phyloP scores from a whole-genome alignment of 2,888 invertebrate genomes.

The Agrochola lota region DNA sequence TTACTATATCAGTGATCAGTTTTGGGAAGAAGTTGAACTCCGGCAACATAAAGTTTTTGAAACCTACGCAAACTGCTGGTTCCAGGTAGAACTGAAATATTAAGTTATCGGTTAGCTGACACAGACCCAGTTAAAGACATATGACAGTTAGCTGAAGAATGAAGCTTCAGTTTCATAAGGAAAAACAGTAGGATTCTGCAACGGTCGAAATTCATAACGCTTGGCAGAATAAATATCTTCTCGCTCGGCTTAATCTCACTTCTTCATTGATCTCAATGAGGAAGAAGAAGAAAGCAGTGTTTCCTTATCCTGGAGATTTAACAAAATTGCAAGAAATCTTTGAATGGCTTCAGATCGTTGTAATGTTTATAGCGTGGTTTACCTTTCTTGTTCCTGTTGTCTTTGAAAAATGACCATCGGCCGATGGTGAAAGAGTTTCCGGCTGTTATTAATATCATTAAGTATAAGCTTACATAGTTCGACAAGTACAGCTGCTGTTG shows the following conservation, averaged over 20 bases:
- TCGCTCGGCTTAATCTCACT: background rate
- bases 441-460: too few relatives aligned
- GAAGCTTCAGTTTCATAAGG: too few relatives aligned
- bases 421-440: background rate
- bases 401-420: background rate
- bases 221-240: background rate
- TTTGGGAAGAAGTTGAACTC: conserved; percentile 6
- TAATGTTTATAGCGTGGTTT: background rate
- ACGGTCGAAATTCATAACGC: too few relatives aligned
- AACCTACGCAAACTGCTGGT: background rate
- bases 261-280: background rate
- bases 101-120: background rate
- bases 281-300: background rate
- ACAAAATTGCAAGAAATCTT: background rate
- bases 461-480: background rate
- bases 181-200: too few relatives aligned
- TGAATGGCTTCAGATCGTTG: background rate
- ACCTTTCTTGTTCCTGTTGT: background rate
- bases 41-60: background rate
- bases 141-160: too few relatives aligned
- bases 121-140: too few relatives aligned
- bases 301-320: background rate
- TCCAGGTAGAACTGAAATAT: conserved; percentile 21
- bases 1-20: background rate
- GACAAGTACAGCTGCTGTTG: background rate